Evolutionary conservation across 2,797 vertebrate species (phyloP).

Genomic region (Thunnus albacares): DNA sequence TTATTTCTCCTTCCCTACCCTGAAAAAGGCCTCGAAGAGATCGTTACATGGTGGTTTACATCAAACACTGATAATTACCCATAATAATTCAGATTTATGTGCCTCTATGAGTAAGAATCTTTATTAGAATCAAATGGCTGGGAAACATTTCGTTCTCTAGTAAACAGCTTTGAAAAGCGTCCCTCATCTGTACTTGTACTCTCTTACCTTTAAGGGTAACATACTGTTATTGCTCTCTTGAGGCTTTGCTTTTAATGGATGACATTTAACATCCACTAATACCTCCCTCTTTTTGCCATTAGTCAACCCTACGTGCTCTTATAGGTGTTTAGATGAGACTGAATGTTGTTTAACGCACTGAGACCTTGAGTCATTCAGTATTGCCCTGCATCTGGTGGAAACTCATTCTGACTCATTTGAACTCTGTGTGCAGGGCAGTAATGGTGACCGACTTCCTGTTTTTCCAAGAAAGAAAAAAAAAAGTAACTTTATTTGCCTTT

Average conservation of each 20-base stretch:
- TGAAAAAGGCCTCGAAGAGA: background rate
- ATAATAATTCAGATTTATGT: background rate
- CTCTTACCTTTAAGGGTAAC: slow-evolving; percentile 20
- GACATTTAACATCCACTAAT: slow-evolving; percentile 57
- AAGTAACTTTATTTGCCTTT: background rate
- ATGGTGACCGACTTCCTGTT: slow-evolving; percentile 9
- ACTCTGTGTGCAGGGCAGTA: background rate
- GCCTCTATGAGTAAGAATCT: background rate
- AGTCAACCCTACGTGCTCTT: slow-evolving; percentile 51
- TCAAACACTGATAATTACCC: background rate
- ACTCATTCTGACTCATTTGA: slow-evolving; percentile 45
- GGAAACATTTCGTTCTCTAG: background rate
- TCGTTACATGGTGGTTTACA: too few relatives aligned
- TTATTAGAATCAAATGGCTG: background rate
- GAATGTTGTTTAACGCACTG: slow-evolving; percentile 60
- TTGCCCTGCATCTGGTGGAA: slow-evolving; percentile 26
- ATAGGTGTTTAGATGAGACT: slow-evolving; percentile 71
- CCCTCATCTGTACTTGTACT: background rate
- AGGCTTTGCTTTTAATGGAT: slow-evolving; percentile 50
- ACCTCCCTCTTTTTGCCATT: slow-evolving; percentile 37
- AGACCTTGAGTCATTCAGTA: slow-evolving; percentile 62
- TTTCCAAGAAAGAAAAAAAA: background rate
- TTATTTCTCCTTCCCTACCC: too few relatives aligned
- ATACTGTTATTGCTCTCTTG: background rate
- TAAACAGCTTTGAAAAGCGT: slow-evolving; percentile 23